Conservation (phyloP, 64 coral and sea anemone species). For the Montipora efflorescens region DNA sequence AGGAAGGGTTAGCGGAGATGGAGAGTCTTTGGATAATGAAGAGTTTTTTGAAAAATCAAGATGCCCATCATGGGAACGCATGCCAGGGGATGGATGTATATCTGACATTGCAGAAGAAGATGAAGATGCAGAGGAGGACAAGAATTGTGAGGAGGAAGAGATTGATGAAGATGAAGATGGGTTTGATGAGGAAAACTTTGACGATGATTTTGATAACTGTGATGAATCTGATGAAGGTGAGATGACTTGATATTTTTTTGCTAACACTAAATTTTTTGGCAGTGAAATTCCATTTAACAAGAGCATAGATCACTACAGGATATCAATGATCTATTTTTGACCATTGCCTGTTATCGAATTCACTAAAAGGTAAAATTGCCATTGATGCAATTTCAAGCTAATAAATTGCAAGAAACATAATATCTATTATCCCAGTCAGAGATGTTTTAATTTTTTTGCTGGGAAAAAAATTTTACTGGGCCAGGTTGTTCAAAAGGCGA, state of each 20-base stretch:
- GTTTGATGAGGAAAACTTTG: conserved; percentile 7
- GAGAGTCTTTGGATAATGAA: conserved; percentile 75
- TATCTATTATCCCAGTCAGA: no score
- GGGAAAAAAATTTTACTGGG: no score
- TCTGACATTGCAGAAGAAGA: conserved; percentile 95
- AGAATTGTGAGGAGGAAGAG: conserved; percentile 11
- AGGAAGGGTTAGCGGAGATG: conserved; percentile 84
- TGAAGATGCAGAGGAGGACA: conserved; percentile 62
- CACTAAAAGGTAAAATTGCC: no score
- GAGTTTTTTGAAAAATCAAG: conserved; percentile 57
- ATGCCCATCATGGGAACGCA: conserved; percentile 73
- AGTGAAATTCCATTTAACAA: no score
- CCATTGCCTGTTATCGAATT: no score
- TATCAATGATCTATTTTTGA: no score
- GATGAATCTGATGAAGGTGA: conserved; percentile 83
- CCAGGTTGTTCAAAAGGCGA: no score
- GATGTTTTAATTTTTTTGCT: no score
- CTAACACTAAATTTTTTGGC: neutral
- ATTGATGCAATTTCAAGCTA: no score
- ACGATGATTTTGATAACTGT: conserved; percentile 74
- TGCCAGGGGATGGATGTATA: conserved; percentile 95
- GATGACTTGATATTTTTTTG: neutral
- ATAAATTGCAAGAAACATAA: no score
- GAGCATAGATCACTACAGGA: no score
- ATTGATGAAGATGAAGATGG: conserved; percentile 58